A percentile compares a stretch with the other conserved stretches of the same genome.
phyloP scores from a whole-genome alignment of 1,140 invertebrate species.

The Platyura marginata region DNA sequence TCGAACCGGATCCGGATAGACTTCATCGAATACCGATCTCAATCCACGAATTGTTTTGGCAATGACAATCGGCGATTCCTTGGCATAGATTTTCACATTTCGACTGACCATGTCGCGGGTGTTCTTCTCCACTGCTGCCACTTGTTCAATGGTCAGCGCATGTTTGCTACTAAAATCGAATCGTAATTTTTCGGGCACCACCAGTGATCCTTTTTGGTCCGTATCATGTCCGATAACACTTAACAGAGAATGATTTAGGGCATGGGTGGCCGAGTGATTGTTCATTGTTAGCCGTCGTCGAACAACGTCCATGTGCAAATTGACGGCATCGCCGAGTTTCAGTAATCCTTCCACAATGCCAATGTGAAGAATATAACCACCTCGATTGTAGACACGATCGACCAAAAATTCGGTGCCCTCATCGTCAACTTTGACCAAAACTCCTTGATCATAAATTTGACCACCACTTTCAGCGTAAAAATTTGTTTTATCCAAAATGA shows the following conservation, averaged over 20 bases:
- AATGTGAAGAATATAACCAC: slow-evolving; percentile 89
- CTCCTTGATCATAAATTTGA: slow-evolving; percentile 95
- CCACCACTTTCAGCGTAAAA: slow-evolving; percentile 99
- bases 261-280: slow-evolving; percentile 98
- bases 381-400: slow-evolving; percentile 89
- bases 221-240: slow-evolving; percentile 76
- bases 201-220: slow-evolving; percentile 96
- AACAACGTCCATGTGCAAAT: slow-evolving; percentile 41
- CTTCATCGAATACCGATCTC: slow-evolving; percentile 96
- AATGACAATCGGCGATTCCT: slow-evolving; percentile 60
- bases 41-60: slow-evolving; percentile 90
- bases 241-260: slow-evolving; percentile 86
- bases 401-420: slow-evolving; percentile 84
- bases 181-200: slow-evolving; percentile 85
- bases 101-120: slow-evolving; percentile 58
- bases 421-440: slow-evolving; percentile 71
- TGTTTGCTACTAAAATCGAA: slow-evolving; percentile 97
- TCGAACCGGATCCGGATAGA: slow-evolving; percentile 96
- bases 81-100: slow-evolving; percentile 77
- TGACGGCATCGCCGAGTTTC: slow-evolving; percentile 70
- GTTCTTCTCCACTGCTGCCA: slow-evolving; percentile 67
- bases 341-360: slow-evolving; percentile 73
- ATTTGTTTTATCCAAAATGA: slow-evolving; percentile 82
- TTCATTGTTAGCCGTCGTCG: slow-evolving; percentile 85
- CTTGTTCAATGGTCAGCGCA: slow-evolving; percentile 71